phyloP scores from a whole-genome alignment of 1,140 invertebrate genomes.

The Metopolophium dirhodum region DNA sequence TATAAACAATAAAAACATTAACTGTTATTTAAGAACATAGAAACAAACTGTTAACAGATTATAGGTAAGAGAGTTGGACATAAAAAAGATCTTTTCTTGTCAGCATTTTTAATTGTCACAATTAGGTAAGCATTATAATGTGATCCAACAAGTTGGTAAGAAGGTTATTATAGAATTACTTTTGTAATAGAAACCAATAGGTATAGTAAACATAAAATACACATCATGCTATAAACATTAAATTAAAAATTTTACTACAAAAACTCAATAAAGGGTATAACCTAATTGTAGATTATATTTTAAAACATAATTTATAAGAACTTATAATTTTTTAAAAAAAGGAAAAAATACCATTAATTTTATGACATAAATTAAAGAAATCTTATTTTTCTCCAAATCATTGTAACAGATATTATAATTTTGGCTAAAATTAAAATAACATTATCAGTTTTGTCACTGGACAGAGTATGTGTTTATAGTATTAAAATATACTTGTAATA shows the following conservation, averaged over 20 bases:
- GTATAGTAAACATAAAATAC: too few species aligned
- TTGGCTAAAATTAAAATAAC: not conserved
- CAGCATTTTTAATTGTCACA: too few species aligned
- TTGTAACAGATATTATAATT: not conserved
- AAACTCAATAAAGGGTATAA: too few species aligned
- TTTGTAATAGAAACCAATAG: not conserved
- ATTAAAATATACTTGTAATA: not conserved
- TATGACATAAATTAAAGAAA: too few species aligned
- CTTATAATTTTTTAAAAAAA: too few species aligned
- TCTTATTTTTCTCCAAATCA: too few species aligned
- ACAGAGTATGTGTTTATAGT: not conserved
- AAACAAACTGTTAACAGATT: not conserved
- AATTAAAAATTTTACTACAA: too few species aligned
- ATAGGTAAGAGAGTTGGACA: not conserved
- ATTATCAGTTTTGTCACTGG: not conserved
- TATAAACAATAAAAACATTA: not conserved
- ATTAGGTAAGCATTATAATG: not conserved
- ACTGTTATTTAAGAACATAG: not conserved
- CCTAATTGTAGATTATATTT: too few species aligned
- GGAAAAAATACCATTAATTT: too few species aligned
- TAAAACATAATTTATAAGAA: too few species aligned
- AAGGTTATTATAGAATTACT: not conserved
- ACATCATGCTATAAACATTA: too few species aligned
- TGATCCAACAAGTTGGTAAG: not conserved
- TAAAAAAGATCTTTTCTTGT: not conserved